These are phyloP conservation scores for Zonitis immaculata DNA, from an alignment of 2,888 invertebrate genomes.

Conservation along the genomic window DNA sequence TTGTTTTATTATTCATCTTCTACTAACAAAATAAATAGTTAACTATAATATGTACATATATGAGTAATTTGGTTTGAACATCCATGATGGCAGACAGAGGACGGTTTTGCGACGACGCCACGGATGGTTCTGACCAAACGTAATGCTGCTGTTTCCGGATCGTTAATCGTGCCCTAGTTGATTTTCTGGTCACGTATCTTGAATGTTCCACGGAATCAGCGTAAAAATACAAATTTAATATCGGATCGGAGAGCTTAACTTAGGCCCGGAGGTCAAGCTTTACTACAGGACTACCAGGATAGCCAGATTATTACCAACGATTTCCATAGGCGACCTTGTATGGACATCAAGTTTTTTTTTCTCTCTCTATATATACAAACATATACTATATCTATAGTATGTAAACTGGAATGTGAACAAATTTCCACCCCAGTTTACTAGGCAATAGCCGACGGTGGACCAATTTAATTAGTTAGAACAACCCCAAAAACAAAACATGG, in stretches of 20 bases:
- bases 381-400: background rate
- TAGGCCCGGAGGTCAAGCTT: constrained; percentile 36
- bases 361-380: background rate
- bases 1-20: background rate
- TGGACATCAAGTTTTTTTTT: constrained; percentile 7
- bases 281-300: constrained; percentile 28
- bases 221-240: constrained; percentile 62
- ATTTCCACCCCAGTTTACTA: background rate
- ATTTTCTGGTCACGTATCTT: constrained; percentile 54
- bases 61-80: constrained; percentile 20
- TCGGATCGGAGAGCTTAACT: constrained; percentile 46
- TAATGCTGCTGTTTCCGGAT: constrained; percentile 48
- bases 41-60: constrained; percentile 18
- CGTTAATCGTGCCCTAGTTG: constrained; percentile 55
- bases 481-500: background rate
- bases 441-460: background rate
- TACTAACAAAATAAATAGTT: background rate
- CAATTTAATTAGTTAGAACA: constrained; percentile 7
- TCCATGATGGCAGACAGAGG: constrained; percentile 28
- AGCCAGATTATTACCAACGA: constrained; percentile 40
- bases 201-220: constrained; percentile 58
- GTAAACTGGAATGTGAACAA: background rate
- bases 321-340: constrained; percentile 28
- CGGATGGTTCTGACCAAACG: constrained; percentile 38
- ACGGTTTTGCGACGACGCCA: constrained; percentile 30